Conservation (phyloP, 2,888 invertebrate genomes). For the Chorisops tibialis region DNA sequence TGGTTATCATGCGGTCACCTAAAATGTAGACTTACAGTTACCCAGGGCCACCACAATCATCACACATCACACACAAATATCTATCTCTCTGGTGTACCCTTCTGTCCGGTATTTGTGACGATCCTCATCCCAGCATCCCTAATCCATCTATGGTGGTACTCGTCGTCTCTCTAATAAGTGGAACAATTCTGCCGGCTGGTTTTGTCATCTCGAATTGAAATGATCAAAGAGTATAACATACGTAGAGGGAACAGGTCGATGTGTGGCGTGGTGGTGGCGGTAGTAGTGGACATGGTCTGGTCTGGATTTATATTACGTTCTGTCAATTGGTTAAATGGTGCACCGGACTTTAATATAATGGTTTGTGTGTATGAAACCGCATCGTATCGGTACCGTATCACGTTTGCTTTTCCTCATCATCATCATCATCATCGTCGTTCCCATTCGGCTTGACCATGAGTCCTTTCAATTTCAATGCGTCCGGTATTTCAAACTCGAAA, state of each 20-base stretch:
- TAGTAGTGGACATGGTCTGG: slow-evolving; percentile 2
- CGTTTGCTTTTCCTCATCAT: not conserved
- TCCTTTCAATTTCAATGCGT: not conserved
- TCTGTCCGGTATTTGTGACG: not conserved
- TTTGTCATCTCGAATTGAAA: slow-evolving; percentile 31
- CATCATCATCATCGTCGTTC: not conserved
- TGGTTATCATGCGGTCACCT: slow-evolving; percentile 31
- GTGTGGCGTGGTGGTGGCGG: not conserved
- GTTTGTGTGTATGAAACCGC: too few species aligned
- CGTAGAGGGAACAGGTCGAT: not conserved
- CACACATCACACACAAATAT: slow-evolving; percentile 1
- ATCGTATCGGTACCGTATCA: too few species aligned
- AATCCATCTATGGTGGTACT: not conserved
- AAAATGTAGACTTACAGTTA: slow-evolving; percentile 29
- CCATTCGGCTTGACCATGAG: not conserved
- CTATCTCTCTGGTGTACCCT: not conserved
- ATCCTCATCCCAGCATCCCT: not conserved
- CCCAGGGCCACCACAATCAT: slow-evolving; percentile 7
- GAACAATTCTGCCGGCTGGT: not conserved
- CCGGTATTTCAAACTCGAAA: not conserved
- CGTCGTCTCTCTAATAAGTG: not conserved
- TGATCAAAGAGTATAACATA: slow-evolving; percentile 22
- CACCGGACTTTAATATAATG: not conserved
- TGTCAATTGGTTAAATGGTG: slow-evolving; percentile 18
- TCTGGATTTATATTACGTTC: slow-evolving; percentile 4